These are phyloP conservation scores for Blastobasis lacticolella DNA, from an alignment of 2,888 invertebrate species.

Conservation along the genomic window DNA sequence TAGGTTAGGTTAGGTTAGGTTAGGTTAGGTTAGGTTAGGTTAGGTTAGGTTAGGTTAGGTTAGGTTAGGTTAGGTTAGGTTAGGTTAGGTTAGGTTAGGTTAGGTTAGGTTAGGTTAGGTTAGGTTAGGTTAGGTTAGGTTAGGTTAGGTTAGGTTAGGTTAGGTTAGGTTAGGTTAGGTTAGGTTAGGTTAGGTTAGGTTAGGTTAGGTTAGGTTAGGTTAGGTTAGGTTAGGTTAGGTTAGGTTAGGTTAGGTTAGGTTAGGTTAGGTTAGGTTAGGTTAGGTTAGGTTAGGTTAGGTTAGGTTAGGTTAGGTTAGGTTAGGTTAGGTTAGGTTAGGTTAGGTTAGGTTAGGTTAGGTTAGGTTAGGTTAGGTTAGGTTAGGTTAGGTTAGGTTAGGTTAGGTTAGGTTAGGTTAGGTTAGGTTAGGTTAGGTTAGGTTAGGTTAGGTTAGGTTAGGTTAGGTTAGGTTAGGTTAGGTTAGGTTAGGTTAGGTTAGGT, in stretches of 20 bases:
- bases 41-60: conserved; percentile 17
- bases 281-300: conserved; percentile 11
- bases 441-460: conserved; percentile 16
- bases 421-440: conserved; percentile 15
- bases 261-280: conserved; percentile 12
- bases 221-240: conserved; percentile 7
- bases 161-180: conserved; percentile 10
- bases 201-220: conserved; percentile 16
- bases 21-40: conserved; percentile 11
- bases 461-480: conserved; percentile 16
- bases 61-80: conserved; percentile 17
- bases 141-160: conserved; percentile 13
- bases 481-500: conserved; percentile 16
- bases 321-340: conserved; percentile 7
- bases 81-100: conserved; percentile 14
- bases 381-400: conserved; percentile 10
- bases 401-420: conserved; percentile 11
- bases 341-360: conserved; percentile 13
- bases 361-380: conserved; percentile 12
- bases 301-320: conserved; percentile 8
- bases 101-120: conserved; percentile 12
- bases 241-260: conserved; percentile 12
- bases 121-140: conserved; percentile 12
- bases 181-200: conserved; percentile 11
- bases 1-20: conserved; percentile 11